Conservation (phyloP, 2,888 invertebrate genomes). For the Epistrophe eligans region DNA sequence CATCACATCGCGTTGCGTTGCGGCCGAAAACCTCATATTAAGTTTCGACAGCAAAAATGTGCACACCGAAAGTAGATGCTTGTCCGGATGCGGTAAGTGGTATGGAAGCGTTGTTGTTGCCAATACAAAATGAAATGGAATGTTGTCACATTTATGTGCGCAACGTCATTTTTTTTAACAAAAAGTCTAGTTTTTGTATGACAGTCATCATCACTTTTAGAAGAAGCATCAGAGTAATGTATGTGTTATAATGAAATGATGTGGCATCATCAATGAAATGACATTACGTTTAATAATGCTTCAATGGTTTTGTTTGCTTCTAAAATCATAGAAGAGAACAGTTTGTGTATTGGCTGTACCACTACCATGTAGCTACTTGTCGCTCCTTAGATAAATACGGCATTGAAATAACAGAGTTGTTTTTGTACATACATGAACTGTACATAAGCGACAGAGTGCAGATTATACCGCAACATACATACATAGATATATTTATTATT, state of each 20-base stretch:
- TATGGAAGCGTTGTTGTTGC: slow-evolving; percentile 19
- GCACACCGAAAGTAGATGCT: slow-evolving; percentile 14
- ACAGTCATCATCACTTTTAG: slow-evolving; percentile 32
- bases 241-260: neutral
- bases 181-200: slow-evolving; percentile 78
- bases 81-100: neutral
- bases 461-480: no score
- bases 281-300: slow-evolving; percentile 77
- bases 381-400: no score
- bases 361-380: no score
- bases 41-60: slow-evolving; percentile 62
- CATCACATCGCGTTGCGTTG: slow-evolving; percentile 52
- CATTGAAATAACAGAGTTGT: no score
- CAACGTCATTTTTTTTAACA: slow-evolving; percentile 76
- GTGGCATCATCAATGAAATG: slow-evolving; percentile 71
- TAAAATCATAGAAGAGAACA: slow-evolving; percentile 58
- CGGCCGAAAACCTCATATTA: slow-evolving; percentile 68
- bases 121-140: slow-evolving; percentile 76
- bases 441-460: no score
- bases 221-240: neutral
- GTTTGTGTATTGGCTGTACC: neutral
- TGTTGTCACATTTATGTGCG: slow-evolving; percentile 78
- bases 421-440: no score
- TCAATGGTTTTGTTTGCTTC: slow-evolving; percentile 77
- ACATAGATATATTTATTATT: no score